Conservation (phyloP, 2,888 invertebrate species). For the Drosophila sordidapex region DNA sequence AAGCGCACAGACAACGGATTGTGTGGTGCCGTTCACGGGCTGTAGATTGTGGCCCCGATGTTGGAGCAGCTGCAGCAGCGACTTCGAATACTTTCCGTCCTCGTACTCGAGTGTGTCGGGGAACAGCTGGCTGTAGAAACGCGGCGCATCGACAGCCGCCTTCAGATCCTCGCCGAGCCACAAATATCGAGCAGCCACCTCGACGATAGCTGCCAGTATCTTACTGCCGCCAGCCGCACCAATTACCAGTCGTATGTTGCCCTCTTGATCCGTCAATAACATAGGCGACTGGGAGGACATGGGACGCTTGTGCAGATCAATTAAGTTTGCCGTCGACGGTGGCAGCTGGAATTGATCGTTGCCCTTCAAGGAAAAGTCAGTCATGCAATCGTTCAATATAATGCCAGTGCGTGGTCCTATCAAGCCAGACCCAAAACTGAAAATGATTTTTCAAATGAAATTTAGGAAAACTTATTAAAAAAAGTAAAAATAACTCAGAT, state of each 20-base stretch:
- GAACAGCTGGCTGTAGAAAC: slow-evolving; percentile 94
- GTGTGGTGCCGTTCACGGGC: slow-evolving; percentile 85
- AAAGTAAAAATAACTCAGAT: not conserved
- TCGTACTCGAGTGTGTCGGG: slow-evolving; percentile 91
- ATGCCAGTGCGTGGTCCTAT: slow-evolving; percentile 94
- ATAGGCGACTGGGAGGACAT: slow-evolving; percentile 96
- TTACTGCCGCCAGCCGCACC: slow-evolving; percentile 96
- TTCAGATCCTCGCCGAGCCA: slow-evolving; percentile 89
- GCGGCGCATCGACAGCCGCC: slow-evolving; percentile 89
- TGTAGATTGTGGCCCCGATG: slow-evolving; percentile 89
- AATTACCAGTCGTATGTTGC: slow-evolving; percentile 88
- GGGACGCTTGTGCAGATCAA: slow-evolving; percentile 92
- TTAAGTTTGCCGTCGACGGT: slow-evolving; percentile 92
- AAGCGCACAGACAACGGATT: slow-evolving; percentile 90
- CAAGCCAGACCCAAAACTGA: slow-evolving; percentile 92
- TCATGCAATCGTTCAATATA: slow-evolving; percentile 97
- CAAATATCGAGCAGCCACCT: slow-evolving; percentile 88
- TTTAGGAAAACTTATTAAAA: not conserved
- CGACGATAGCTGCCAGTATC: slow-evolving; percentile 92
- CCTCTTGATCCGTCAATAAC: slow-evolving; percentile 89
- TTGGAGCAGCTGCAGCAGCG: slow-evolving; percentile 88
- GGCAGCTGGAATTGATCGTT: slow-evolving; percentile 90
- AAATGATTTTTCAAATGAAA: not conserved
- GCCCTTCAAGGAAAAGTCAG: slow-evolving; percentile 94
- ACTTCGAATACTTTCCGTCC: slow-evolving; percentile 85